These are phyloP conservation scores for Charadrius vociferus DNA, from an alignment of 2,113 vertebrate genomes.

Conservation along the genomic window DNA sequence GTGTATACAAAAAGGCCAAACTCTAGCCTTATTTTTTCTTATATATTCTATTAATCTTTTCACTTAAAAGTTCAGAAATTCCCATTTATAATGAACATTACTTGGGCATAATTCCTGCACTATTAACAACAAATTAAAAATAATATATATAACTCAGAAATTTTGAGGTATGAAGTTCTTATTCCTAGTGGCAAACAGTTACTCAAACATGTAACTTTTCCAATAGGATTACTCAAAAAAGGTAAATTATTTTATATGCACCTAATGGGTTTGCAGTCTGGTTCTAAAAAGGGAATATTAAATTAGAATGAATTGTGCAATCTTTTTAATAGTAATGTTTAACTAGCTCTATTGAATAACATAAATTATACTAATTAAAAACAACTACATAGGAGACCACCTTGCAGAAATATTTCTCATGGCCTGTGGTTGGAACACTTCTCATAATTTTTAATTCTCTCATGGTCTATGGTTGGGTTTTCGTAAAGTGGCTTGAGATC, in stretches of 20 bases:
- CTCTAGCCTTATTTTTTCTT: neutral
- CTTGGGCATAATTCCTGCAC: neutral
- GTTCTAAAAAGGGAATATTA: neutral
- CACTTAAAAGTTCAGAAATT: neutral
- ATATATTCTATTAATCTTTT: neutral
- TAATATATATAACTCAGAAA: neutral
- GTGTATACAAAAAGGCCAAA: neutral
- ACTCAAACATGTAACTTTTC: neutral
- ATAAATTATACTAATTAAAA: neutral
- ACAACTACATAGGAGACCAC: neutral
- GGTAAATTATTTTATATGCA: neutral
- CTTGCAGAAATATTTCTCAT: neutral
- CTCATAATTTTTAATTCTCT: neutral
- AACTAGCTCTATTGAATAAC: neutral
- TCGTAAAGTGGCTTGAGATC: neutral
- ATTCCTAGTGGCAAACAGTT: neutral
- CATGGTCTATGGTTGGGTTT: neutral
- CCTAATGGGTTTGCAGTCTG: neutral
- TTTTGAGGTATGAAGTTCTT: neutral
- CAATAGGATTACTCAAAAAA: neutral
- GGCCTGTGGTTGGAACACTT: neutral
- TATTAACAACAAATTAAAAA: neutral
- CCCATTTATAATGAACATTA: neutral
- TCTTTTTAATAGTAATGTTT: neutral
- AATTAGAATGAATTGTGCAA: neutral